Evolutionary conservation across 2,888 invertebrate species (phyloP), one percentile per base, ranked within the genome.

Genomic region (Nemotelus nigrinus): DNA sequence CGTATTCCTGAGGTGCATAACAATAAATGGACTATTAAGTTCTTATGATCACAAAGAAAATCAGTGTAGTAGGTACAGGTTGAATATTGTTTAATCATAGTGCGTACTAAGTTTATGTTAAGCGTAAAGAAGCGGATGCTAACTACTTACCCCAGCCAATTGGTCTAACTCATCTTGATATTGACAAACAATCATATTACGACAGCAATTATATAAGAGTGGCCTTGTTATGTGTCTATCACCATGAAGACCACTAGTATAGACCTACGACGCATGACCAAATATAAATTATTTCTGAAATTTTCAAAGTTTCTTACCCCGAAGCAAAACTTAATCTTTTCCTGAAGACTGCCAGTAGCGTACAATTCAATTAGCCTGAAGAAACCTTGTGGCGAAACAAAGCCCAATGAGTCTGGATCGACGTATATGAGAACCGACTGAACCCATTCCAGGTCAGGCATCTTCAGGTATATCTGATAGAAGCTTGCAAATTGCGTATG

Each of bases 381-480:
- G 89, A 93, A 95, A 6, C 92, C 92, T 57, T 90, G 87, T 83
- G 91, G 89, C 67, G 74, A 41, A 1, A 75, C 64, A 25, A 1
- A 84, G 81, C 50, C 81, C 58, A 44, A 80, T 82, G 90, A 88
- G 6, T 90, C 90, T 50, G 88, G 85, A 74, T 91, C 91, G 3
- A 92, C 84, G 0, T 90, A 89, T 3, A 90, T 87, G 85, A 92
- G 89, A 6, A 92, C 91, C 0, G 91, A 87, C 81, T 92, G 91
- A 87, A 91, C 91, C 83, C 92, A 89, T 67, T 89, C 88, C 68
- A 92, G 90, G 83, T 94, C 93, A 0, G 92, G 93, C 89, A 95
- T 92, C 44, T 92, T 90, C 74, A 95, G 91, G 0, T 90, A 89
- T 1, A 89, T 90, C 82, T 92, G 90, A 0, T 92, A 86, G 0